Evolutionary conservation across 92 coral and sea anemone species (phyloP), one percentile per base, ranked within the genome.

Genomic region (Phymanthus crucifer): DNA sequence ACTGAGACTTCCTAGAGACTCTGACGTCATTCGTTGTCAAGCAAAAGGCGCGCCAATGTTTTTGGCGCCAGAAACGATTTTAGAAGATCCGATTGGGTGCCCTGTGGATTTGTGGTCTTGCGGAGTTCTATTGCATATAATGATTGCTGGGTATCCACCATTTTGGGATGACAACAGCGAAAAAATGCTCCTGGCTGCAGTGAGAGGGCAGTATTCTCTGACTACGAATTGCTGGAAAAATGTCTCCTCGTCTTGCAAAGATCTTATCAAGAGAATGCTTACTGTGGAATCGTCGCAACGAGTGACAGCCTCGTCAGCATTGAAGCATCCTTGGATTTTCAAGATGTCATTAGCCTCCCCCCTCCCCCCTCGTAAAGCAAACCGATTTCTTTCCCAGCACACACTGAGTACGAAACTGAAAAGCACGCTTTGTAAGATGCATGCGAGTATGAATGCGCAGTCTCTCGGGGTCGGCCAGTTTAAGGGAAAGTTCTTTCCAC

Each of bases 41-140:
- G 89, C 97, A 13, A 82, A 90, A 66, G 98, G 98, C 38, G 97
- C 98, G n/a, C 97, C 98, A 19, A 76, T 95, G 86, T 95, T 90
- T 74, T 90, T 95, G 21, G 98, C 98, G 6, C 98, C 98, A 3
- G 98, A 95, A 71, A 95, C 98, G 17, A 95, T 95, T 29, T 83
- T 95, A 45, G 97, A 90, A 35, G 93, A 88, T 27, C 80, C 88
- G 33, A 87, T 95, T 74, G 97, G 98, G 18, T 89, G 82, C 26
- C 93, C 98, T 65, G 98, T 95, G 50, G 98, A 95, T 74, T 75
- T 92, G 85, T 95, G 98, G 98, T 75, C 98, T 21, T 92, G 98
- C 40, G 98, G 98, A 12, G 90, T 95, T 19, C 75, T 95, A 34
- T 56, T 93, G 47, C 90, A 90, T 61, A 89, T 89, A 27, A 65